Percentiles rank a stretch among this genome's conserved stretches.
These are phyloP conservation scores for Cataglyphis livida DNA, from an alignment of 2,888 invertebrate genomes.

Conservation along the genomic window DNA sequence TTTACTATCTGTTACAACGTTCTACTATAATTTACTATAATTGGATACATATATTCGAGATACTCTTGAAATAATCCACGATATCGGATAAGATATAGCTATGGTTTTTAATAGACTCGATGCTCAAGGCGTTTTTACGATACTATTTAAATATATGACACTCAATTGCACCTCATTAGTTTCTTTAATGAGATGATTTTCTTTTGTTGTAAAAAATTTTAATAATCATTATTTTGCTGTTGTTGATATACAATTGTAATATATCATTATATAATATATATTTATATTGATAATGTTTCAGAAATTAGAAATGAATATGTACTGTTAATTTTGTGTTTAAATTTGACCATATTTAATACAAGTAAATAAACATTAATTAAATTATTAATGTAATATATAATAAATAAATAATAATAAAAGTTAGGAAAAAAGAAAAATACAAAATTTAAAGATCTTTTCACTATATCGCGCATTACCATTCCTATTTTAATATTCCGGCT, in stretches of 20 bases:
- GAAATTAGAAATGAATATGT: neutral
- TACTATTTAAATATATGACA: constrained; percentile 49
- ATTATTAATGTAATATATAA: neutral
- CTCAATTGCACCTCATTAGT: neutral
- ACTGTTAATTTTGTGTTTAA: neutral
- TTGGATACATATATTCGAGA: constrained; percentile 59
- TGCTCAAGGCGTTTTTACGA: constrained; percentile 44
- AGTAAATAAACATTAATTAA: neutral
- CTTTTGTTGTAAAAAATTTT: neutral
- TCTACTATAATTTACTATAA: constrained; percentile 57
- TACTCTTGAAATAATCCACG: constrained; percentile 51
- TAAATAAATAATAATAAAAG: neutral
- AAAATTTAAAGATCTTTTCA: constrained; percentile 14
- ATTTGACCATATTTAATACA: neutral
- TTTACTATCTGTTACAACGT: constrained; percentile 55
- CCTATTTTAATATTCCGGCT: constrained; percentile 61
- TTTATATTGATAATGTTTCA: constrained; percentile 15
- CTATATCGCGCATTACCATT: neutral
- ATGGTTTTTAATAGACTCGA: constrained; percentile 57
- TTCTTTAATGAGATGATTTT: constrained; percentile 15
- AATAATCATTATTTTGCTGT: neutral
- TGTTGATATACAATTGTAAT: neutral
- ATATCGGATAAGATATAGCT: constrained; percentile 39
- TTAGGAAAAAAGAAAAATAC: neutral
- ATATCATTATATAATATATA: neutral